Evolutionary conservation across 2,797 vertebrate genomes (phyloP), one percentile per base, ranked within the genome.

Genomic region (Danio tinwini): DNA sequence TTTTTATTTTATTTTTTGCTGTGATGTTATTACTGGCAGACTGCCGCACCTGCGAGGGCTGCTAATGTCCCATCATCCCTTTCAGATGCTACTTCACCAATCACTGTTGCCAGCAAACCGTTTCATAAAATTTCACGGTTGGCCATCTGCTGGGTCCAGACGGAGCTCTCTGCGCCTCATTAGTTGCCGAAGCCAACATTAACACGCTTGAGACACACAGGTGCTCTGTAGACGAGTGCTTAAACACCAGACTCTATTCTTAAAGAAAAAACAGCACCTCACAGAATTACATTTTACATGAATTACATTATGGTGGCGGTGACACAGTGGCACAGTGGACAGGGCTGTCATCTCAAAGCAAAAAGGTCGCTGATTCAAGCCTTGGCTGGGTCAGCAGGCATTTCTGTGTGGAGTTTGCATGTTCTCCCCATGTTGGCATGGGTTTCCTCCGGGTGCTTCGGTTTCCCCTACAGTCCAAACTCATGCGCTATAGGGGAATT

Each of bases 41-140:
- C 91, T 85, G 91, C 91, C 94, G 95, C 94, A 96, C 94, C 94
- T 95, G 94, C 94, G 94, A 93, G 94, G 93, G 91, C 94, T 94
- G 94, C 94, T 95, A 94, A 93, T 89, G 93, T 94, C 94, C 94
- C 93, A 94, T 94, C 93, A 95, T 93, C 91, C 93, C 93, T 29
- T 93, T 93, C 94, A 95, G 94, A 94, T 95, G 95, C 91, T 95
- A 91, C 94, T 93, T 93, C 93, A 93, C 93, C 94, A 93, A 94
- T 95, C 93, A 94, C 94, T 93, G 94, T 93, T 81, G 89, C 92
- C 90, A 93, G 93, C 93, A 94, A 94, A 95, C 95, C 94, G 94
- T 94, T 95, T 95, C 94, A 95, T 95, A 94, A 95, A 94, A 95
- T 94, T 94, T 95, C 93, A 94, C 93, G 94, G 94, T 93, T 94